Evolutionary conservation across 2,888 invertebrate species (phyloP).

Genomic region (Hirtodrosophila histrioides): DNA sequence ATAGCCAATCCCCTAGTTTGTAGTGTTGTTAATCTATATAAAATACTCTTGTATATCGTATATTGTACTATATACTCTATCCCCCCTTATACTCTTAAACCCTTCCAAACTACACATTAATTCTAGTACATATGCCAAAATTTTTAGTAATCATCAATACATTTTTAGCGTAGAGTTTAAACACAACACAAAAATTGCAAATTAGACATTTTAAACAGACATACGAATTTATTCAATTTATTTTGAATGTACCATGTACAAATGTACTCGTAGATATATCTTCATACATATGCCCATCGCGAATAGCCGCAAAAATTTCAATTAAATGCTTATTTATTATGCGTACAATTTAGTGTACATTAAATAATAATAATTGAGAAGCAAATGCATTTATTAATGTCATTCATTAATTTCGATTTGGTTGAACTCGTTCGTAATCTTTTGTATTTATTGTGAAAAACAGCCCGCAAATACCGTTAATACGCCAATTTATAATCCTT

Average conservation of each 20-base stretch:
- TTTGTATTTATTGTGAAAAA: slow-evolving; percentile 22
- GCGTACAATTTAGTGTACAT: slow-evolving; percentile 35
- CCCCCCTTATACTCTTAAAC: slow-evolving; percentile 5
- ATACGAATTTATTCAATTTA: slow-evolving; percentile 6
- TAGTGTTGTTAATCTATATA: slow-evolving; percentile 51
- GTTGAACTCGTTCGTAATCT: slow-evolving; percentile 2
- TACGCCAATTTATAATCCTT: too few relatives aligned
- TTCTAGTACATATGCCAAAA: slow-evolving; percentile 15
- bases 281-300: slow-evolving; percentile 10
- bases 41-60: slow-evolving; percentile 60
- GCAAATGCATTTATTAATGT: slow-evolving; percentile 41
- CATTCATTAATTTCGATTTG: slow-evolving; percentile 39
- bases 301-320: slow-evolving; percentile 8
- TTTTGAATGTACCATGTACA: slow-evolving; percentile 13
- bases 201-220: slow-evolving; percentile 11
- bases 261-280: not conserved
- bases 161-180: slow-evolving; percentile 39
- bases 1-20: slow-evolving; percentile 47
- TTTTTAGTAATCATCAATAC: slow-evolving; percentile 20
- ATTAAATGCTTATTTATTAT: slow-evolving; percentile 29
- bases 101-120: slow-evolving; percentile 12
- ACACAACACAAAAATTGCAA: slow-evolving; percentile 19
- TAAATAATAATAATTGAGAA: slow-evolving; percentile 42
- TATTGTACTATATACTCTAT: slow-evolving; percentile 33
- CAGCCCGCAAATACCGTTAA: slow-evolving; percentile 1